phyloP scores from a whole-genome alignment of 92 coral and sea anemone species.

The Epizoanthus illoricatus region DNA sequence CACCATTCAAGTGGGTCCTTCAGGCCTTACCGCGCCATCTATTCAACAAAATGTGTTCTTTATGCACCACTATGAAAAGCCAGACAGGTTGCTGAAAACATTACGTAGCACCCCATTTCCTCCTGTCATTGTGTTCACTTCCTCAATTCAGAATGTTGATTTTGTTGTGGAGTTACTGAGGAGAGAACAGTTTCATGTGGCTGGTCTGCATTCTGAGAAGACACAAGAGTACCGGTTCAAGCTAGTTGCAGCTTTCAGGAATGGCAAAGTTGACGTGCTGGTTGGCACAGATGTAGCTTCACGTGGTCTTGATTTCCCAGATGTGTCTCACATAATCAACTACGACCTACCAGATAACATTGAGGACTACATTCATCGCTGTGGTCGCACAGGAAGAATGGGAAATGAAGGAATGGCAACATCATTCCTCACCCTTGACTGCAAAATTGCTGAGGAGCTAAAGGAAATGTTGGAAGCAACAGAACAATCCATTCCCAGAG shows the following conservation, averaged over 20 bases:
- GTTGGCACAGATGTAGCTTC: slow-evolving; percentile 94
- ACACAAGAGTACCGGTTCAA: slow-evolving; percentile 89
- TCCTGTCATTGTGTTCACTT: slow-evolving; percentile 93
- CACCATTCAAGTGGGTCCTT: slow-evolving; percentile 91
- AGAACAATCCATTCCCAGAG: slow-evolving; percentile 87
- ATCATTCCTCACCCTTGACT: slow-evolving; percentile 89
- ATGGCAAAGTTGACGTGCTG: slow-evolving; percentile 88
- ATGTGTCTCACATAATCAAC: slow-evolving; percentile 88
- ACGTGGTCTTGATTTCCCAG: slow-evolving; percentile 97
- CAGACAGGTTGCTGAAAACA: slow-evolving; percentile 70
- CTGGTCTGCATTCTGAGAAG: slow-evolving; percentile 95
- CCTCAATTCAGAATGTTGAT: slow-evolving; percentile 94
- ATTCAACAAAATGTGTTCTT: slow-evolving; percentile 81
- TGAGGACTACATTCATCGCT: slow-evolving; percentile 93
- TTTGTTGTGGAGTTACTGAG: slow-evolving; percentile 83
- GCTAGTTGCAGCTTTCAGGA: slow-evolving; percentile 77
- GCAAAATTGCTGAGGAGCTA: slow-evolving; percentile 89
- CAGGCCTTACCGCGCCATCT: slow-evolving; percentile 82
- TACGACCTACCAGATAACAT: slow-evolving; percentile 90
- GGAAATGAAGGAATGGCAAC: slow-evolving; percentile 87
- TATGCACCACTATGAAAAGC: slow-evolving; percentile 84
- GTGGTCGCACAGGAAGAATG: slow-evolving; percentile 98
- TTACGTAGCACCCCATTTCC: slow-evolving; percentile 88
- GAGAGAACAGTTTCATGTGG: slow-evolving; percentile 92
- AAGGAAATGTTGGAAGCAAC: slow-evolving; percentile 85